Percentiles rank a stretch among this genome's conserved stretches.
phyloP scores from a whole-genome alignment of 2,888 invertebrate species.

The Sinotaia quadrata region DNA sequence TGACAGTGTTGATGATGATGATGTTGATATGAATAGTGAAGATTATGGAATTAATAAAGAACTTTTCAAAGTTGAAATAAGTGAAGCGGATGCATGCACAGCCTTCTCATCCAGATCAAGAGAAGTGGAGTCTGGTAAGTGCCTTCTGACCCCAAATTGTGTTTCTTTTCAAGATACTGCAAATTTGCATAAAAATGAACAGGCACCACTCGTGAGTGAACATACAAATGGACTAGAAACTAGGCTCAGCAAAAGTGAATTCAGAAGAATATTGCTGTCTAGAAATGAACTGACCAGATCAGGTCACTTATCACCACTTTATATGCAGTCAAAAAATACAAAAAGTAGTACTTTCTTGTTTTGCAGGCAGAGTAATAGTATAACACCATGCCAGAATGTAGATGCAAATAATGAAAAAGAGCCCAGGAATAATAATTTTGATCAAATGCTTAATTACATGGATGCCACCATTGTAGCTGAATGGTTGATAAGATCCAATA shows the following conservation, averaged over 20 bases:
- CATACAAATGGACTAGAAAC: too few relatives aligned
- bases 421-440: constrained; percentile 55
- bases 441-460: constrained; percentile 65
- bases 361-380: too few relatives aligned
- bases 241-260: too few relatives aligned
- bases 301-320: too few relatives aligned
- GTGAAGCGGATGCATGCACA: constrained; percentile 42
- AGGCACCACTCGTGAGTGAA: too few relatives aligned
- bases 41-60: constrained; percentile 49
- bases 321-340: too few relatives aligned
- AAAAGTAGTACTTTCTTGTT: too few relatives aligned
- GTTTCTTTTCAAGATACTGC: too few relatives aligned
- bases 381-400: too few relatives aligned
- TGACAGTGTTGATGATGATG: constrained; percentile 69
- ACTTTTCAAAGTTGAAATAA: constrained; percentile 47
- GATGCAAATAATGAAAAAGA: background rate
- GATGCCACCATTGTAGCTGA: constrained; percentile 68
- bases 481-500: constrained; percentile 66
- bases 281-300: too few relatives aligned
- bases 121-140: constrained; percentile 22
- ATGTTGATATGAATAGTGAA: constrained; percentile 54
- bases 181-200: too few relatives aligned
- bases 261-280: too few relatives aligned
- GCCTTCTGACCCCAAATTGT: constrained; percentile 56
- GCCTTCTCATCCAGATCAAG: constrained; percentile 28